A percentile compares a stretch with the other conserved stretches of the same genome.
phyloP scores from a whole-genome alignment of 2,888 invertebrate genomes.

The Cerastoderma edule region DNA sequence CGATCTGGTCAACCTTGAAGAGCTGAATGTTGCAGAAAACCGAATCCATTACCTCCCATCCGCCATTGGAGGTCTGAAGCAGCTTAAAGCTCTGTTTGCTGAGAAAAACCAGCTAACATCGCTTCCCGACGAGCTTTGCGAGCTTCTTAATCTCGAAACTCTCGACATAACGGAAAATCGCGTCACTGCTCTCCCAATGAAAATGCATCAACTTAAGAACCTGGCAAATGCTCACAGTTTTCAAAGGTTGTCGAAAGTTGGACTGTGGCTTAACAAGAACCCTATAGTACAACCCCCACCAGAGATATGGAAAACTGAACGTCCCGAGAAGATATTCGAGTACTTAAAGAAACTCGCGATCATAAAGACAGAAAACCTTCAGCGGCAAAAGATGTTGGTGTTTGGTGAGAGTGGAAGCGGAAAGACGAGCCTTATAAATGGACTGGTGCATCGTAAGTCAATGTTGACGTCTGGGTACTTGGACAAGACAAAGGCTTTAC shows the following conservation, averaged over 20 bases:
- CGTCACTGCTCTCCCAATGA: conserved; percentile 77
- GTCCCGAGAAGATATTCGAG: conserved; percentile 78
- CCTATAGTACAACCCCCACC: conserved; percentile 81
- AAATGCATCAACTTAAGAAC: conserved; percentile 76
- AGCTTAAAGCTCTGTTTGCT: conserved; percentile 72
- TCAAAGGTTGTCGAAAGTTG: conserved; percentile 77
- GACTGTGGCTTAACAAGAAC: conserved; percentile 83
- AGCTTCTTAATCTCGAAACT: conserved; percentile 79
- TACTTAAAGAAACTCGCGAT: conserved; percentile 80
- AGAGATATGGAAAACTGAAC: conserved; percentile 81
- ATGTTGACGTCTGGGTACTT: conserved; percentile 62
- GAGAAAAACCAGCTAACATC: conserved; percentile 75
- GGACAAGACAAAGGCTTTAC: conserved; percentile 69
- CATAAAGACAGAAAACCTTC: conserved; percentile 79
- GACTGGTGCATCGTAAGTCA: conserved; percentile 75
- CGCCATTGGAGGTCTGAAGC: conserved; percentile 75
- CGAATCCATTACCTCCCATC: conserved; percentile 74
- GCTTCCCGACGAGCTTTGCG: conserved; percentile 79
- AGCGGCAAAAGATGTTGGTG: conserved; percentile 79
- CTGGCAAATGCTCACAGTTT: conserved; percentile 80
- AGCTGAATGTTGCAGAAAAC: conserved; percentile 78
- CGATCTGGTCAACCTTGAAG: conserved; percentile 74
- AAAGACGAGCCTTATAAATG: conserved; percentile 79
- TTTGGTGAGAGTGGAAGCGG: conserved; percentile 80
- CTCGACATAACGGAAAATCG: conserved; percentile 81